These are phyloP conservation scores for Zeus faber DNA, from an alignment of 2,113 vertebrate species.

Conservation along the genomic window DNA sequence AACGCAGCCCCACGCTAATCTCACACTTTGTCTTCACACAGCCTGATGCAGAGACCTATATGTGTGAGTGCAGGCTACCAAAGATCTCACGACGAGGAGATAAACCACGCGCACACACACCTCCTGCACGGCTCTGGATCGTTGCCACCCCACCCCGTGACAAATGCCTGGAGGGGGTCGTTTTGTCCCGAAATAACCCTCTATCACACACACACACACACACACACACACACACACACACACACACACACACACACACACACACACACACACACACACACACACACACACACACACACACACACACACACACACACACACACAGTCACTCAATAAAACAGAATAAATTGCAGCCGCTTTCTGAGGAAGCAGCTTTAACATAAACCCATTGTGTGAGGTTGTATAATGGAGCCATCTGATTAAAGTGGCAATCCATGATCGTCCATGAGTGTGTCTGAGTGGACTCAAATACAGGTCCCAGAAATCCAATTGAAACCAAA, in stretches of 20 bases:
- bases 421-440: too few relatives aligned
- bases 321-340: not conserved
- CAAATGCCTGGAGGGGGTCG: slow-evolving; percentile 4
- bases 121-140: not conserved
- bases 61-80: too few relatives aligned
- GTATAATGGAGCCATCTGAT: not conserved
- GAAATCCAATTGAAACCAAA: too few relatives aligned
- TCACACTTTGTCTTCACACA: too few relatives aligned
- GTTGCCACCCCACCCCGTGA: slow-evolving; percentile 16
- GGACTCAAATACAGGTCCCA: too few relatives aligned
- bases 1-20: too few relatives aligned
- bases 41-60: too few relatives aligned
- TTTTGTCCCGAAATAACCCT: not conserved
- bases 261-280: slow-evolving; percentile 9
- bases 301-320: not conserved
- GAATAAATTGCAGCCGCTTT: too few relatives aligned
- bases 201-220: too few relatives aligned
- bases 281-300: too few relatives aligned
- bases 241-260: slow-evolving; percentile 3
- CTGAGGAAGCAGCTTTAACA: not conserved
- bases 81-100: too few relatives aligned
- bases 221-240: not conserved
- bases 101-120: slow-evolving; percentile 2
- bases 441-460: too few relatives aligned
- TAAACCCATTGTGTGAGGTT: not conserved